Base-by-base conservation (phyloP, 2,888 invertebrate species). In the Adelognathus sp. region DNA sequence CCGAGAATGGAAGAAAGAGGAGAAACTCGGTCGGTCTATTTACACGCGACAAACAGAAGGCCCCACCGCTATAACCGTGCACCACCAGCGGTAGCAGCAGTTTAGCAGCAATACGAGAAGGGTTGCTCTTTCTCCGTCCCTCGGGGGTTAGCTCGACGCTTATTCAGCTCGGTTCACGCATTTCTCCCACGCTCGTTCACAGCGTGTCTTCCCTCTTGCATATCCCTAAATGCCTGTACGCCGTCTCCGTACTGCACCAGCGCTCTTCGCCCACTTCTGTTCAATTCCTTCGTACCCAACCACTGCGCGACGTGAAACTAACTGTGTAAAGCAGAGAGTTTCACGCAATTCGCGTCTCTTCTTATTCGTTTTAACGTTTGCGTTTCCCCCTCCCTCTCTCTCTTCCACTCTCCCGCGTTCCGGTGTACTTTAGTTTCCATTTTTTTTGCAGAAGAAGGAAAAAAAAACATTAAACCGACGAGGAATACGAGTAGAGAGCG, bases 11-110 rank as follows among this genome's bases (percentile, higher is more conserved):
- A n/a, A 39, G 41, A 44, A 29, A 36, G 54, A 60, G 58, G 29
- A 29, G 52, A 56, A 56, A 63, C 76, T 63, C 58, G 69, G 41
- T 60, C 39, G 71, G 66, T 79, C 60, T 79, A 75, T 79, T 79
- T 79, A 69, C 79, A 54, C 60, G 41, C 60, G 66, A 75, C 79
- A 79, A 79, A 79, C 74, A 79, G 69, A 61, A 79, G 60, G 61
- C 63, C 54, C 66, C 74, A 33, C 44, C 39, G 44, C 70, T 74
- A 74, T 74, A 60, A 66, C 29, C 21, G 60, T 44, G 52, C 46
- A 36, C 39, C 39, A 9, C 44, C 50, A 52, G 56, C 44, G 9
- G 21, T 31, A n/a, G n/a, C 18, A 14, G 14, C 44, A 50, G 61
- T 36, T 54, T 56, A 29, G 69, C 16, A 21, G 67, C 54, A 33